Conservation (phyloP, 2,797 vertebrate species). For the Bradypus variegatus region DNA sequence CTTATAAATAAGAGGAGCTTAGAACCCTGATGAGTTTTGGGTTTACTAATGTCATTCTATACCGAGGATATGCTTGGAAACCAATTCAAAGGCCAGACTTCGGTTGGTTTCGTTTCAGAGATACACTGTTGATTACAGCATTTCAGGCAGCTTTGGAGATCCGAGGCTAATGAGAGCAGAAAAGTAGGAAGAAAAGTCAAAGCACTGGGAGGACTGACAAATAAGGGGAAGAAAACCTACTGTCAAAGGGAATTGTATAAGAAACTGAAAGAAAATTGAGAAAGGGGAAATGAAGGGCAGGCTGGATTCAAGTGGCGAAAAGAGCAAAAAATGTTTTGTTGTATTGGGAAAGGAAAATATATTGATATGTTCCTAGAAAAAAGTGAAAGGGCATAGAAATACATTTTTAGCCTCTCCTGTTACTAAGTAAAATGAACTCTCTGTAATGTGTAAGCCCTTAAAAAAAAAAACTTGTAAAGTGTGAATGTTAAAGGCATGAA, state of each 20-base stretch:
- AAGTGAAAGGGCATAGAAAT: not conserved
- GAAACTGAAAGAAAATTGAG: not conserved
- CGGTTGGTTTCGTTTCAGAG: not conserved
- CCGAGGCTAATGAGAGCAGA: not conserved
- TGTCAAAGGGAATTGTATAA: not conserved
- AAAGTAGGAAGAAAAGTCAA: not conserved
- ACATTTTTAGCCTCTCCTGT: not conserved
- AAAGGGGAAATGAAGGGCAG: slow-evolving; percentile 6
- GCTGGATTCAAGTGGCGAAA: not conserved
- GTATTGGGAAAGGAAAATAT: slow-evolving; percentile 14
- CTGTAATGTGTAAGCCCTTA: not conserved
- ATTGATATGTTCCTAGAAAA: not conserved
- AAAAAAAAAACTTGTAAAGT: not conserved
- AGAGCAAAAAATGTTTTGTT: not conserved
- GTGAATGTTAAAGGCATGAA: not conserved
- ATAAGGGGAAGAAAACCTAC: fast-evolving
- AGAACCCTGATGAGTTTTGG: not conserved
- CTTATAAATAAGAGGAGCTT: not conserved
- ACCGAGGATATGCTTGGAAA: not conserved
- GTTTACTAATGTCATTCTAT: not conserved
- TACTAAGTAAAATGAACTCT: slow-evolving; percentile 11
- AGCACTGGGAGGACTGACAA: not conserved
- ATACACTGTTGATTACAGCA: not conserved
- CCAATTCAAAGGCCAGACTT: not conserved
- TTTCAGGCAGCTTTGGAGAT: not conserved